Evolutionary conservation across 2,888 invertebrate genomes (phyloP).

Genomic region (Drosophila siamana): DNA sequence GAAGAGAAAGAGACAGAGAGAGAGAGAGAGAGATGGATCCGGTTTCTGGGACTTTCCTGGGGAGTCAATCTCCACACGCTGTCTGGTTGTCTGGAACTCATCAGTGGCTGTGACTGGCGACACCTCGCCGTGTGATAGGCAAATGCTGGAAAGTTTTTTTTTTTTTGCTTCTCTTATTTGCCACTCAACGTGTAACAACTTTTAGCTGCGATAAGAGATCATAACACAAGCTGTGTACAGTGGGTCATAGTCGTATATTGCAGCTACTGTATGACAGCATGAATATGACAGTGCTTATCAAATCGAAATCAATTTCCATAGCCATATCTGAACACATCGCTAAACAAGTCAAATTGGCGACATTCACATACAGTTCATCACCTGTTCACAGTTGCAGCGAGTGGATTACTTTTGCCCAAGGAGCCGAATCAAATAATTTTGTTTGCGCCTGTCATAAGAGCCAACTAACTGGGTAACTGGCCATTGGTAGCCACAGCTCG

Average conservation of each 20-base stretch:
- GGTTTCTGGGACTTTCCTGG: slow-evolving; percentile 43
- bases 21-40: too few relatives aligned
- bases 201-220: slow-evolving; percentile 32
- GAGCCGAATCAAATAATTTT: slow-evolving; percentile 78
- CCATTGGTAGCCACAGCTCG: slow-evolving; percentile 78
- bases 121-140: slow-evolving; percentile 49
- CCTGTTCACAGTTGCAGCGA: slow-evolving; percentile 31
- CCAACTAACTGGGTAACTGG: slow-evolving; percentile 60
- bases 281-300: slow-evolving; percentile 66
- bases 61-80: slow-evolving; percentile 12
- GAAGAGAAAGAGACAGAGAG: too few relatives aligned
- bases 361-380: slow-evolving; percentile 73
- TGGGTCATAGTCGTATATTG: slow-evolving; percentile 60
- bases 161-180: slow-evolving; percentile 14
- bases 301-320: slow-evolving; percentile 71
- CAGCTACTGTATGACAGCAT: slow-evolving; percentile 62
- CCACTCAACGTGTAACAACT: slow-evolving; percentile 22
- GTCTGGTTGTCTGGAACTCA: slow-evolving; percentile 29
- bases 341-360: slow-evolving; percentile 76
- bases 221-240: not conserved
- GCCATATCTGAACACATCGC: slow-evolving; percentile 72
- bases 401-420: slow-evolving; percentile 38
- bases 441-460: slow-evolving; percentile 83
- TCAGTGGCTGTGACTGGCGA: slow-evolving; percentile 40
- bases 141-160: slow-evolving; percentile 43